Base-by-base conservation (phyloP, 2,888 invertebrate genomes). In the Macrophya annulata region DNA sequence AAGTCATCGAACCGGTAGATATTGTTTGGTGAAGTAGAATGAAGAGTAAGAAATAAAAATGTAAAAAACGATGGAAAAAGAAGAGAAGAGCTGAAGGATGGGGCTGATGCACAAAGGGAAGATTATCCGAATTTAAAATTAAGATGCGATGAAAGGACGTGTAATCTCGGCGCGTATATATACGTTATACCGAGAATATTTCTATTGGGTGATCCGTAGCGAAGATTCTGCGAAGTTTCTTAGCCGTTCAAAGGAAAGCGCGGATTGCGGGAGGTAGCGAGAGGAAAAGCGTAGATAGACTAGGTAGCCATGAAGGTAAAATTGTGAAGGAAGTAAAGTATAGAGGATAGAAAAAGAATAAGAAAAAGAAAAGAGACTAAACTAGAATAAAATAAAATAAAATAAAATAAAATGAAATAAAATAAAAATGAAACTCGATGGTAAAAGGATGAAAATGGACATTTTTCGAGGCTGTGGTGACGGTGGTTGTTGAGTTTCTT, bases 101-200 rank as follows among this genome's bases (percentile, higher is more conserved):
- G 55, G 55, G 59, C 81, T 4, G 51, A n/a, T 62, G 9, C 40
- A 81, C 81, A 81, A 81, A 81, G 62, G 62, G 6, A 43, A 62
- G 81, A 81, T 81, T 81, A 81, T 62, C 81, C 81, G 81, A 81
- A 81, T 81, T 81, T 21, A 62, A 59, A 81, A 81, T 81, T 62
- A 81, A 81, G 62, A 81, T 12, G 40, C n/a, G 81, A 62, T 81
- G 62, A 81, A 43, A 81, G 77, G 81, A 81, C 17, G 62, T 43
- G 81, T 43, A 81, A 81, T 81, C 62, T 59, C 43, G 43, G 12
- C 12, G n/a, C 77, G 55, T 25, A n/a, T n/a, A n/a, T n/a, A n/a
- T n/a, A 43, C 21, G 21, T 68, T 55, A 55, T 68, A 68, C 15
- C 10, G 17, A 17, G 37, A 37, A 68, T 68, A 68, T 68, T 37